phyloP scores from a whole-genome alignment of 2,113 vertebrate genomes.

The Pollimyrus isidori region DNA sequence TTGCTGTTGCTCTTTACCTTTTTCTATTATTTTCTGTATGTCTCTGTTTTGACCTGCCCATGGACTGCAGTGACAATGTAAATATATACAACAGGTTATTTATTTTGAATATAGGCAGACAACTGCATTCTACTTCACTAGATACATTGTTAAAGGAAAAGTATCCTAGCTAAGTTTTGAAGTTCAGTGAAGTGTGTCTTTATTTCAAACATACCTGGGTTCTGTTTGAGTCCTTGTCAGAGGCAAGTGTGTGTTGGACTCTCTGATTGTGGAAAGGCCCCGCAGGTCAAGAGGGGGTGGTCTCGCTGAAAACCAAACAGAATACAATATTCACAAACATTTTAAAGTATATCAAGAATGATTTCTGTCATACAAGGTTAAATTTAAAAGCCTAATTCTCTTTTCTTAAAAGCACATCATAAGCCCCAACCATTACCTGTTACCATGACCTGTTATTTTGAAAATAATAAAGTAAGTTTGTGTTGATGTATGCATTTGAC shows the following conservation, averaged over 20 bases:
- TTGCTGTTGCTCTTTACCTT: background rate
- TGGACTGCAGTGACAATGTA: background rate
- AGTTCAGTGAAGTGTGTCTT: background rate
- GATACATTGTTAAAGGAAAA: background rate
- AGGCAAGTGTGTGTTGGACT: slow-evolving; percentile 62
- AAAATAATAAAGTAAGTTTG: background rate
- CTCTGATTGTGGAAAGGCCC: slow-evolving; percentile 83
- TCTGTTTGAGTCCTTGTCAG: slow-evolving; percentile 74
- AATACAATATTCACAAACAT: background rate
- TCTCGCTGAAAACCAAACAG: slow-evolving; percentile 59
- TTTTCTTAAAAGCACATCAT: background rate
- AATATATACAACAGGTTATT: background rate
- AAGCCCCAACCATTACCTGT: background rate
- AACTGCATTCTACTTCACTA: background rate
- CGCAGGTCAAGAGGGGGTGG: slow-evolving; percentile 86
- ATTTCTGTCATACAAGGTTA: background rate
- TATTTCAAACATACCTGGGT: slow-evolving; percentile 65
- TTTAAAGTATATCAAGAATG: background rate
- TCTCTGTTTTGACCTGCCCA: background rate
- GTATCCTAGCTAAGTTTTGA: background rate
- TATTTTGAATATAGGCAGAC: background rate
- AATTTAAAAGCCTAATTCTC: background rate
- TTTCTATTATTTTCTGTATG: background rate
- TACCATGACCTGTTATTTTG: background rate
- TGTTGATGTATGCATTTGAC: background rate